Conservation (phyloP, 1,140 invertebrate genomes). For the Lepidurus couesii region DNA sequence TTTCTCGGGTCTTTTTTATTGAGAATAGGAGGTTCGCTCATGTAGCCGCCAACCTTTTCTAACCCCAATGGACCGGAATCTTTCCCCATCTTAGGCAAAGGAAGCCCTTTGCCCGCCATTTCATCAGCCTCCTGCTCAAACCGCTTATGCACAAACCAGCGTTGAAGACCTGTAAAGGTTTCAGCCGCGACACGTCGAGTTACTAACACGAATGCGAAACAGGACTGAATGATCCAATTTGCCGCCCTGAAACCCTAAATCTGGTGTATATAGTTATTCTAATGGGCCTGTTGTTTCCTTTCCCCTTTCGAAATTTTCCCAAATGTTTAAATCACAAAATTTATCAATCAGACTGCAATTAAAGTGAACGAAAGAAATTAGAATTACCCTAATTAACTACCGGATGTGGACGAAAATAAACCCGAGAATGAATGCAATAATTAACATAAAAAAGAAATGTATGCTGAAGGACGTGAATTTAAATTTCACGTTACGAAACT, state of each 20-base stretch:
- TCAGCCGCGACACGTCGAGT: not conserved
- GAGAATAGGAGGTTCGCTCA: no score
- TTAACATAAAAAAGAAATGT: not conserved
- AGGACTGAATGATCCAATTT: conserved; percentile 1
- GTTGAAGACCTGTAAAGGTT: not conserved
- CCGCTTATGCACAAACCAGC: not conserved
- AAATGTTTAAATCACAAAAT: no score
- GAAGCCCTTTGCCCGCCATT: not conserved
- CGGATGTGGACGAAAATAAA: no score
- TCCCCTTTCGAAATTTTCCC: no score
- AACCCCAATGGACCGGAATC: no score
- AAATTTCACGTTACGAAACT: not conserved
- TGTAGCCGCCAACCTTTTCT: no score
- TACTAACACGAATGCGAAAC: not conserved
- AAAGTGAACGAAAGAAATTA: no score
- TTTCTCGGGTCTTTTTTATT: no score
- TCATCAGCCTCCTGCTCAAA: not conserved
- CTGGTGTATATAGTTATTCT: not conserved
- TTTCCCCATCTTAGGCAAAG: not conserved
- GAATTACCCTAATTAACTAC: no score
- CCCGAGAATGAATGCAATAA: no score
- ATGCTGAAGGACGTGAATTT: not conserved
- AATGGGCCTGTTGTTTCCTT: no score
- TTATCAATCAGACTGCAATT: no score
- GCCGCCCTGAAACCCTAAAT: not conserved